phyloP scores from a whole-genome alignment of 2,113 vertebrate genomes.

The Leptosomus discolor region DNA sequence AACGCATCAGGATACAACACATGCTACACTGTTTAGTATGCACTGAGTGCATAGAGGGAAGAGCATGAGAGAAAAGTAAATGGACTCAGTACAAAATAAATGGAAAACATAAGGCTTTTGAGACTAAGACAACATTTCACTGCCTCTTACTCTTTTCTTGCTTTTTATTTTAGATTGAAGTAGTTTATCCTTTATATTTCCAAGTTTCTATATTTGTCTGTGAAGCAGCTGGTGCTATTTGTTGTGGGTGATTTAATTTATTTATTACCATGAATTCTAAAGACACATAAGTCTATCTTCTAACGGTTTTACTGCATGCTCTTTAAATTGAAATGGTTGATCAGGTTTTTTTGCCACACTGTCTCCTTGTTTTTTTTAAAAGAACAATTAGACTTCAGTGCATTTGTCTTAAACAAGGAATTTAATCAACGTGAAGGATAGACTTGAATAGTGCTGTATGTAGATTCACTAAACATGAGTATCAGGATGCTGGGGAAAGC shows the following conservation, averaged over 20 bases:
- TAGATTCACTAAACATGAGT: not conserved
- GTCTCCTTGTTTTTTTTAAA: not conserved
- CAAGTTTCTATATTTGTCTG: conserved; percentile 30
- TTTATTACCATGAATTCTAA: conserved; percentile 54
- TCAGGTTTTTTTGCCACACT: not conserved
- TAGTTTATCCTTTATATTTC: conserved; percentile 36
- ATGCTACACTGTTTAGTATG: not conserved
- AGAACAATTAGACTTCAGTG: not conserved
- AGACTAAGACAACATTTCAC: conserved; percentile 33
- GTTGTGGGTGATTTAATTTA: conserved; percentile 60
- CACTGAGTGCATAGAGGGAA: not conserved
- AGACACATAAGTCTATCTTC: conserved; percentile 42
- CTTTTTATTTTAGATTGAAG: conserved; percentile 24
- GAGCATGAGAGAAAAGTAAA: conserved; percentile 10
- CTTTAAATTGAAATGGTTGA: conserved; percentile 41
- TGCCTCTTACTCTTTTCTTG: conserved; percentile 9
- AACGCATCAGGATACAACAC: not conserved
- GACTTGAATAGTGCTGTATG: not conserved
- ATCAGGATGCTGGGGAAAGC: not conserved
- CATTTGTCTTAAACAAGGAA: not conserved
- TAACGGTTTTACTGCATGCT: conserved; percentile 1
- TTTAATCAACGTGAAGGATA: not conserved
- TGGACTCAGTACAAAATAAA: conserved; percentile 11
- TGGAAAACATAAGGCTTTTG: conserved; percentile 37
- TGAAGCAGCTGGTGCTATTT: conserved; percentile 38